Conservation (phyloP, 2,113 vertebrate species). For the Centropristis striata region DNA sequence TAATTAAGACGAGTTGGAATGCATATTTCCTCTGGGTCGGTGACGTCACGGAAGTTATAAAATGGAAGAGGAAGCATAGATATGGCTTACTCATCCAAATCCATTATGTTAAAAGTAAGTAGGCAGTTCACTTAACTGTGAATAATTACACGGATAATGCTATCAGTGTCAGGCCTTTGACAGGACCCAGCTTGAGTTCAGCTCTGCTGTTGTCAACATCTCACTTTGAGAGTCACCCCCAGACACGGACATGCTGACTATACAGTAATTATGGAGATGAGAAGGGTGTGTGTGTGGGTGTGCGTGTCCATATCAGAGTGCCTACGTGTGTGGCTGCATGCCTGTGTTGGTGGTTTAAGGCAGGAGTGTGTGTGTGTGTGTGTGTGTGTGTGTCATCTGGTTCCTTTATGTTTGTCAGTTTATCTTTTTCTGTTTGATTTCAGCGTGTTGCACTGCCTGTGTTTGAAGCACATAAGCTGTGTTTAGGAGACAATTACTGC, state of each 20-base stretch:
- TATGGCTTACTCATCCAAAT: conserved; percentile 56
- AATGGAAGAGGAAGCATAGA: conserved; percentile 44
- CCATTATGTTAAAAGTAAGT: conserved; percentile 74
- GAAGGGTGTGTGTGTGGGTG: conserved; percentile 45
- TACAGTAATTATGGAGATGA: conserved; percentile 83
- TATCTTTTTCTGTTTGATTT: conserved; percentile 41
- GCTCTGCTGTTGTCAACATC: conserved; percentile 76
- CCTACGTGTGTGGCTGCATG: conserved; percentile 19
- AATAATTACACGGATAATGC: conserved; percentile 80
- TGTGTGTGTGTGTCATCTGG: conserved; percentile 7
- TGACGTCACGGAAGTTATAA: conserved; percentile 38
- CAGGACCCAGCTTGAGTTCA: conserved; percentile 75
- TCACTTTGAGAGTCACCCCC: conserved; percentile 77
- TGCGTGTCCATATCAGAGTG: conserved; percentile 13
- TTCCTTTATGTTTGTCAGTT: conserved; percentile 39
- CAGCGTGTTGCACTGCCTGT: conserved; percentile 27
- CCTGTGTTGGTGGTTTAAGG: background rate
- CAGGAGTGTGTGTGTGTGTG: conserved; percentile 14
- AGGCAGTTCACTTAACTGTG: conserved; percentile 76
- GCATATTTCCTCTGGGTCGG: conserved; percentile 21
- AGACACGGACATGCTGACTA: conserved; percentile 78
- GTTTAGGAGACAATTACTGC: conserved; percentile 68
- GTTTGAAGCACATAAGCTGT: conserved; percentile 55
- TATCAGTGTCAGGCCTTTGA: conserved; percentile 81
- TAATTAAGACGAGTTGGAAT: conserved; percentile 47